A percentile compares a stretch with the other conserved stretches of the same genome.
These are phyloP conservation scores for Aphelenchoides bicaudatus DNA, from an alignment of 2,888 invertebrate species.

Conservation along the genomic window DNA sequence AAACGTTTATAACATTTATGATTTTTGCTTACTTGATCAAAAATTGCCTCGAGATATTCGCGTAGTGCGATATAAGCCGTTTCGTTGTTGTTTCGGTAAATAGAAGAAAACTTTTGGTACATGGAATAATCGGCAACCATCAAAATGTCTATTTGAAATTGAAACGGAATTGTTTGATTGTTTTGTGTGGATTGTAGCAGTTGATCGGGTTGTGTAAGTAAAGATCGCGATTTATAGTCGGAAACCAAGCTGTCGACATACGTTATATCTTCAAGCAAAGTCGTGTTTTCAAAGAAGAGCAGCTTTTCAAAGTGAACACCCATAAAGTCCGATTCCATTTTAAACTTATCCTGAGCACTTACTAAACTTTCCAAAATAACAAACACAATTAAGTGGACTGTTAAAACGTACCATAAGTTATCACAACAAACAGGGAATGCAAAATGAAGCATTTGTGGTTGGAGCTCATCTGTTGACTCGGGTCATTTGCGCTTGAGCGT, in stretches of 20 bases:
- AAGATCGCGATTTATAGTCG: not conserved
- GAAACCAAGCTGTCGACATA: constrained; percentile 21
- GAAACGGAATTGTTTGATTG: not conserved
- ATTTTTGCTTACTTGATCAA: constrained; percentile 39
- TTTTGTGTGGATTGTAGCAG: not conserved
- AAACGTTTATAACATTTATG: constrained; percentile 13
- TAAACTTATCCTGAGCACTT: not conserved
- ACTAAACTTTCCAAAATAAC: too few relatives aligned
- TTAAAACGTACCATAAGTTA: too few relatives aligned
- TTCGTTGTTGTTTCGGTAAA: constrained; percentile 19
- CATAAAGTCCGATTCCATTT: constrained; percentile 9
- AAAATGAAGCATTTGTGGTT: too few relatives aligned
- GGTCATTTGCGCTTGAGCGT: too few relatives aligned
- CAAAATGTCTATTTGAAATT: constrained; percentile 30
- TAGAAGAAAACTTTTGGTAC: constrained; percentile 31
- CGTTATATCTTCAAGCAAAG: constrained; percentile 25
- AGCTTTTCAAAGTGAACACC: constrained; percentile 14
- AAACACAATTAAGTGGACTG: too few relatives aligned
- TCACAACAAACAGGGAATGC: too few relatives aligned
- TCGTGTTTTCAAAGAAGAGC: constrained; percentile 25
- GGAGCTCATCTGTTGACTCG: too few relatives aligned
- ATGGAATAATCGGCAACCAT: constrained; percentile 40
- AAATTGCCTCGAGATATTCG: constrained; percentile 42
- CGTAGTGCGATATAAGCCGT: constrained; percentile 28
- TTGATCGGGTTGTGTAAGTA: not conserved